Conservation (phyloP, 2,888 invertebrate species). For the Stramonita haemastoma region DNA sequence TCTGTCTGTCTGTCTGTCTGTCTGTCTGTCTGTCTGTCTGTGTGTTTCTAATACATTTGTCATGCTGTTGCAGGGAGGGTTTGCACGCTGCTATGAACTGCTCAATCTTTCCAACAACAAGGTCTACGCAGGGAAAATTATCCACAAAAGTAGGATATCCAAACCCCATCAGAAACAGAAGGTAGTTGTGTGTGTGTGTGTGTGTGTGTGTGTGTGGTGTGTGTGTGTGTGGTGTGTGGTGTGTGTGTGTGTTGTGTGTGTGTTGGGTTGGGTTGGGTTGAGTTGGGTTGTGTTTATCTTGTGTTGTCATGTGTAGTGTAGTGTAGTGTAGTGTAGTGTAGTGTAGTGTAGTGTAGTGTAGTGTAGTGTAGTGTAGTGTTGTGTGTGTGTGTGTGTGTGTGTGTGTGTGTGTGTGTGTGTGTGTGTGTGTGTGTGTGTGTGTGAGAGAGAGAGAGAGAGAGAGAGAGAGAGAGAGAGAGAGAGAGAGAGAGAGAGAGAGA, state of each 20-base stretch:
- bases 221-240: no score
- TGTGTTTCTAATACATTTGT: background rate
- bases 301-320: no score
- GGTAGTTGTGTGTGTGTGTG: constrained; percentile 74
- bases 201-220: constrained; percentile 1
- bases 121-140: constrained; percentile 82
- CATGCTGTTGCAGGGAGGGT: constrained; percentile 80
- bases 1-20: background rate
- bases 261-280: no score
- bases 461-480: background rate
- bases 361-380: no score
- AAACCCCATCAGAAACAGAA: constrained; percentile 81
- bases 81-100: constrained; percentile 82
- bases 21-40: no score
- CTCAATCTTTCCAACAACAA: constrained; percentile 80
- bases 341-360: no score
- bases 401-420: background rate
- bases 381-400: background rate
- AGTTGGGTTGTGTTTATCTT: no score
- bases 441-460: no score
- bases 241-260: no score
- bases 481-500: background rate
- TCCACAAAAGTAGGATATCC: constrained; percentile 81
- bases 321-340: no score
- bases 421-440: background rate